A percentile compares a stretch with the other conserved stretches of the same genome.
phyloP scores from a whole-genome alignment of 2,888 invertebrate species.

The Chouioia cunea region DNA sequence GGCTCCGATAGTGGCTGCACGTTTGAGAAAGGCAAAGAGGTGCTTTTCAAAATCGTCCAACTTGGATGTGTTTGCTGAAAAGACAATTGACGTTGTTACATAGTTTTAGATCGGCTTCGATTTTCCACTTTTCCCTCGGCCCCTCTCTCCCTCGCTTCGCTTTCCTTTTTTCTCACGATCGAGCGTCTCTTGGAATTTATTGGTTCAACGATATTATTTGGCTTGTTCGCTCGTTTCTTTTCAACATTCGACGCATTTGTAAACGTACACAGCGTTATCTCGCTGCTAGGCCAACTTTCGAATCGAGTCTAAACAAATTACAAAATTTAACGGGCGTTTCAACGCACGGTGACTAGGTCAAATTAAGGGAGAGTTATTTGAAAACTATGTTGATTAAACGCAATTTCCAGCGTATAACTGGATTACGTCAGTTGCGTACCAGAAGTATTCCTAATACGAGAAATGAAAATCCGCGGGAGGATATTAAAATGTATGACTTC shows the following conservation, averaged over 20 bases:
- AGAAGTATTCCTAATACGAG: not conserved
- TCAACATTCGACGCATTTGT: not conserved
- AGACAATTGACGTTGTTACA: constrained; percentile 48
- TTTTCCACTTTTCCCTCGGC: constrained; percentile 30
- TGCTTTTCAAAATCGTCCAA: constrained; percentile 49
- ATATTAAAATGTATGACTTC: constrained; percentile 13
- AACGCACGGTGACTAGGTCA: too few relatives aligned
- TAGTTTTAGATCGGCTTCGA: constrained; percentile 43
- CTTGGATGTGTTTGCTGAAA: constrained; percentile 48
- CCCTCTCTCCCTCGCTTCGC: not conserved
- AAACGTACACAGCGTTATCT: too few relatives aligned
- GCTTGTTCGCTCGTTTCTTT: not conserved
- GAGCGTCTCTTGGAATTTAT: constrained; percentile 18
- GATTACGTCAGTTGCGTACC: too few relatives aligned
- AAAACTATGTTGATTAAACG: too few relatives aligned
- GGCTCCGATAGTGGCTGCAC: constrained; percentile 33
- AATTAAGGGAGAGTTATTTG: too few relatives aligned
- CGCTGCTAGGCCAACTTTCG: too few relatives aligned
- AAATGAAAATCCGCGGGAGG: not conserved
- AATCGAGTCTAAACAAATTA: too few relatives aligned
- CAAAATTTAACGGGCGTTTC: too few relatives aligned
- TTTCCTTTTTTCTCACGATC: not conserved
- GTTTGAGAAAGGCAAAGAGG: constrained; percentile 42
- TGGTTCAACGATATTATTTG: not conserved
- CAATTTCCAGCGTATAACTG: too few relatives aligned